Base-by-base conservation (phyloP, 1,140 invertebrate species). In the Papilio polyxenes region DNA sequence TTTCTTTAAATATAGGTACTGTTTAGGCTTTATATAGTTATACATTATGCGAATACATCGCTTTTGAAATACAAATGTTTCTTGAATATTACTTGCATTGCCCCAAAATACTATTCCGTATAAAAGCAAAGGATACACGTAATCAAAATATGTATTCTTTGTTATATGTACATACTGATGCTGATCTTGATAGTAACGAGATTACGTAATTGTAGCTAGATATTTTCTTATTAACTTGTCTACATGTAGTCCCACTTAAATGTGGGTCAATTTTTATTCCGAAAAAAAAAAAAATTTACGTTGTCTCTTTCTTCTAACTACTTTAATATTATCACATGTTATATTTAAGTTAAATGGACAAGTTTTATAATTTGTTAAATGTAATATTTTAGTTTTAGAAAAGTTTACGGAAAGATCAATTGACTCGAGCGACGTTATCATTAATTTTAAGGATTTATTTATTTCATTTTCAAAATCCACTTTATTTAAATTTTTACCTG, bases 51-150 rank as follows among this genome's bases (percentile, higher is more conserved):
- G 81, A 17, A 81, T 23, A 75, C 74, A 83, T 56, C 51, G 75
- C 74, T 81, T 83, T 15, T 83, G 80, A 2, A 81, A 37, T 11
- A 77, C 72, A 81, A 79, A 83, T 31, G 23, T 81, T 10, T 49
- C 53, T 65, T 82, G 81, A 37, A 75, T 72, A 69, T 75, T 75
- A 31, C 59, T 69, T 10, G 80, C 81, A 69, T 82, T 83, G 10
- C 83, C 83, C 75, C 75, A 83, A 65, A 53, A 83, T 81, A n/a
- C 72, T 37, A 83, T 80, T 3, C 82, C 82, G 69, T 83, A 83
- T 37, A 59, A 72, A 15, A 83, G 74, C 17, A 83, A 59, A 49
- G 82, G 79, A 81, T 81, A 81, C 6, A 83, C 74, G n/a, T 69
- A 72, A 31, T 75, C 82, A 76, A 59, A 59, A 17, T 59, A 59